These are phyloP conservation scores for Poeciliopsis turrubarensis DNA, from an alignment of 2,113 vertebrate genomes.

Conservation along the genomic window DNA sequence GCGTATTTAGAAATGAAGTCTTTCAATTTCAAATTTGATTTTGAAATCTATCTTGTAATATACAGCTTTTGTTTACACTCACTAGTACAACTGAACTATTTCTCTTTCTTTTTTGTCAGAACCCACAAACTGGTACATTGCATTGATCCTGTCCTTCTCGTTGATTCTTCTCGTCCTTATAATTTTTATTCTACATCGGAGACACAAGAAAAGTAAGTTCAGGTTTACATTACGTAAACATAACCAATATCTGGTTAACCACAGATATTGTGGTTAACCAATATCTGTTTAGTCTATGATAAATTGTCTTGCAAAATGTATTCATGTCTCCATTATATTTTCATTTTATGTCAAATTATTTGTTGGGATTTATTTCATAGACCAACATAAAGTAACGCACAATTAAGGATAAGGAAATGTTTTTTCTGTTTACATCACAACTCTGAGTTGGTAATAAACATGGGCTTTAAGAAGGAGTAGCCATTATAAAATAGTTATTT, in stretches of 20 bases:
- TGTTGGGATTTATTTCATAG: not conserved
- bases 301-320: too few relatives aligned
- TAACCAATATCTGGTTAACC: too few relatives aligned
- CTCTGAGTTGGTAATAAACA: too few relatives aligned
- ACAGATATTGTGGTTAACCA: too few relatives aligned
- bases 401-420: not conserved
- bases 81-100: not conserved
- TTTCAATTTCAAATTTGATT: not conserved
- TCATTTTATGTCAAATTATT: too few relatives aligned
- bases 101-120: not conserved
- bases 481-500: too few relatives aligned
- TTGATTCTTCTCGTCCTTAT: not conserved
- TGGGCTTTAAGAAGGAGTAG: too few relatives aligned
- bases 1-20: not conserved
- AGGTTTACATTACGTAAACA: not conserved
- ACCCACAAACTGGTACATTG: not conserved
- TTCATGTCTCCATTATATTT: not conserved
- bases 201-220: not conserved
- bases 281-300: not conserved
- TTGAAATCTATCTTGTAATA: not conserved
- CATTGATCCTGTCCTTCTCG: too few relatives aligned
- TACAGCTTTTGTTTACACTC: not conserved
- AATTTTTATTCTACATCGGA: rapidly evolving
- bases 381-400: not conserved
- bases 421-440: too few relatives aligned